These are phyloP conservation scores for Coregonus clupeaformis DNA, from an alignment of 2,113 vertebrate species.

Conservation along the genomic window DNA sequence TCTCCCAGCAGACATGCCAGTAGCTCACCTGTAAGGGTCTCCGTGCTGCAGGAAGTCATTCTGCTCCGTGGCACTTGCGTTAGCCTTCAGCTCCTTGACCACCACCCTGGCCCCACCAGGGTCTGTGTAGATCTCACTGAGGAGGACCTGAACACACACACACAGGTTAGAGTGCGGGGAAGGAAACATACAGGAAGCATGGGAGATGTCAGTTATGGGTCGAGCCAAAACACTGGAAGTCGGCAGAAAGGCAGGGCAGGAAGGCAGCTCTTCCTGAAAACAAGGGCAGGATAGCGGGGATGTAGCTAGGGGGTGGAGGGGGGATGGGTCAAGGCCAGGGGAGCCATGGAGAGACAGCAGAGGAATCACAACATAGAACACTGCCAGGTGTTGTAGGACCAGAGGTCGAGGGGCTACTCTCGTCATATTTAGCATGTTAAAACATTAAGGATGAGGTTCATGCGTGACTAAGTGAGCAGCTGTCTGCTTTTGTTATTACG, in stretches of 20 bases:
- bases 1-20: background rate
- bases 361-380: background rate
- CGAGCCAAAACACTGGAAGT: too few relatives aligned
- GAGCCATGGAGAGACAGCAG: background rate
- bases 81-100: slow-evolving; percentile 94
- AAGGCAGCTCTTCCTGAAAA: background rate
- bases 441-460: background rate
- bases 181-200: too few relatives aligned
- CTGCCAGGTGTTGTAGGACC: background rate
- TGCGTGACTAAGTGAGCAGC: background rate
- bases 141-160: slow-evolving; percentile 80
- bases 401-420: background rate
- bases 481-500: background rate
- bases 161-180: background rate
- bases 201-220: too few relatives aligned
- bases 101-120: slow-evolving; percentile 84
- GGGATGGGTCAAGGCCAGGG: too few relatives aligned
- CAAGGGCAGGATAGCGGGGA: background rate
- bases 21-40: slow-evolving; percentile 88
- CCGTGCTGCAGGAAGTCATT: slow-evolving; percentile 91
- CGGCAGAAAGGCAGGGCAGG: background rate
- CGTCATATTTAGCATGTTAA: background rate
- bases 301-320: too few relatives aligned
- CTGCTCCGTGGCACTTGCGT: slow-evolving; percentile 88
- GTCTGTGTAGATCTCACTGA: slow-evolving; percentile 92